Evolutionary conservation across 2,888 invertebrate genomes (phyloP), one percentile per base, ranked within the genome.

Genomic region (Gastrophysa polygoni): DNA sequence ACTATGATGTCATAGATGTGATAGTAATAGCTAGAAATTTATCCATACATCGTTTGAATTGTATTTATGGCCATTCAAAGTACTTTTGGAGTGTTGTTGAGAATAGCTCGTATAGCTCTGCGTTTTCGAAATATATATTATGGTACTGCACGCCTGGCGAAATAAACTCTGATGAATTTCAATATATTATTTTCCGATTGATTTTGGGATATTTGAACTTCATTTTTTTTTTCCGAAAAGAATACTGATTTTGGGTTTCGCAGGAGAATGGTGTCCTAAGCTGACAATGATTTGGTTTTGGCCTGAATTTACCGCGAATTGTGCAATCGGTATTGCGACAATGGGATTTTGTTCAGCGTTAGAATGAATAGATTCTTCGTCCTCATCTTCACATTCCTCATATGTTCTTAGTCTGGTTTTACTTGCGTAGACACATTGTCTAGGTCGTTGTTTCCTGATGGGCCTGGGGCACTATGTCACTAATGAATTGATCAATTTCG

Each of bases 281-380:
- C 24, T 38, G 24, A 63, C 28, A 20, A 68, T 57, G n/a, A n/a
- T n/a, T n/a, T n/a, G n/a, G n/a, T n/a, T n/a, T n/a, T n/a, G n/a
- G n/a, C n/a, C n/a, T n/a, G 24, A 66, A 50, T 68, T 68, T 1
- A 68, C 61, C n/a, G 68, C 32, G 16, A 32, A 59, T 8, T 65
- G 47, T 8, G 24, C 20, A 14, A 66, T 61, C 1, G 67, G 59
- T 7, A 63, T 59, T n/a, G 50, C 52, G n/a, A n/a, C n/a, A n/a
- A n/a, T n/a, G n/a, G n/a, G n/a, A n/a, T n/a, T n/a, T n/a, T n/a
- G n/a, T n/a, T 38, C 48, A 18, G 43, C 46, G 34, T 67, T 65
- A 4, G 67, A 65, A 24, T 67, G 62, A 16, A 63, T 28, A 0
- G 62, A 62, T 14, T 43, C 14, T 2, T 46, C 43, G 24, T 20